Percentiles rank a stretch among this genome's conserved stretches.
Evolutionary conservation across 37 sponge, comb jelly and placozoan genomes (phyloP).

Genomic region (Amphimedon queenslandica): DNA sequence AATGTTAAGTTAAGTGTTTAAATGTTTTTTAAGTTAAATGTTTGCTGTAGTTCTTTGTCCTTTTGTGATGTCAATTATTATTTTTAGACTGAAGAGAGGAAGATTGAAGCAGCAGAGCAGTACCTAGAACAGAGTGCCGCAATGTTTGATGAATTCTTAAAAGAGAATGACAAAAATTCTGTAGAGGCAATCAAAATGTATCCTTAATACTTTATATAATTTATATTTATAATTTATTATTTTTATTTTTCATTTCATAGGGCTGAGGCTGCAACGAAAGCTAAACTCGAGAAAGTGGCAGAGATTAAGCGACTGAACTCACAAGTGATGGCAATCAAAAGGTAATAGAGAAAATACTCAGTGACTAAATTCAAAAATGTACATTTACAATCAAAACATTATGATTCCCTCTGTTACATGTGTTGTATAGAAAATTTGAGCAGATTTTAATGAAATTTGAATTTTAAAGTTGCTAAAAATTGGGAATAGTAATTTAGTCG

Average conservation of each 20-base stretch:
- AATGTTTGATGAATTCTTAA: conserved; percentile 96
- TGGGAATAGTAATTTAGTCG: too few species aligned
- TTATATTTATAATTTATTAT: conserved; percentile 1
- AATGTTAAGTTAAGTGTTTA: neutral
- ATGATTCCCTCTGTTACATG: too few species aligned
- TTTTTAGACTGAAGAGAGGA: conserved; percentile 81
- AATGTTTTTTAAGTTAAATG: too few species aligned
- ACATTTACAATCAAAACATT: too few species aligned
- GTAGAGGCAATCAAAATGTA: conserved; percentile 92
- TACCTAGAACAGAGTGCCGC: conserved; percentile 89
- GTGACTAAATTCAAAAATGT: too few species aligned
- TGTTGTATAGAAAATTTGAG: too few species aligned
- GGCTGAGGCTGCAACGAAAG: conserved; percentile 88
- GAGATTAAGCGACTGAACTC: conserved; percentile 92
- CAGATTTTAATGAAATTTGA: too few species aligned
- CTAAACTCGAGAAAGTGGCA: conserved; percentile 86
- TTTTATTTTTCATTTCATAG: conserved; percentile 16
- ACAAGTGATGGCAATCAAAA: conserved; percentile 76
- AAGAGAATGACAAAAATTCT: conserved; percentile 94
- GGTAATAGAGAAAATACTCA: too few species aligned
- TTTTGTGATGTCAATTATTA: neutral
- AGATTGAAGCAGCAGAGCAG: conserved; percentile 87
- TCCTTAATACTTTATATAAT: neutral
- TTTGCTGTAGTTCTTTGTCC: too few species aligned
- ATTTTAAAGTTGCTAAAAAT: too few species aligned